phyloP scores from a whole-genome alignment of 2,113 vertebrate genomes.

The Shinisaurus crocodilurus region DNA sequence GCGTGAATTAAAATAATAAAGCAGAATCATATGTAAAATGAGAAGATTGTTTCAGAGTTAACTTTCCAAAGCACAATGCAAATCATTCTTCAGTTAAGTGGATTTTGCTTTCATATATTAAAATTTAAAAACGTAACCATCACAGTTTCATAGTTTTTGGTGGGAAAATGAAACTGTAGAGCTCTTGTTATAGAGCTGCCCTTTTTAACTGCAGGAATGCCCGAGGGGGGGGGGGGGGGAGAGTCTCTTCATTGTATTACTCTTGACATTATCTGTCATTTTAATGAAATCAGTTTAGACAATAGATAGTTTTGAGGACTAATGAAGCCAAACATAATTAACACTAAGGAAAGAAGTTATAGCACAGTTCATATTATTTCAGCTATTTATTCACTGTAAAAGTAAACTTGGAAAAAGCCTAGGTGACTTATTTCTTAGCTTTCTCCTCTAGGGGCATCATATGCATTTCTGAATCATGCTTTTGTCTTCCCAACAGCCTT shows the following conservation, averaged over 20 bases:
- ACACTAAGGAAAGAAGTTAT: conserved; percentile 61
- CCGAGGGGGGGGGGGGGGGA: conserved; percentile 44
- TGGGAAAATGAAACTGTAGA: conserved; percentile 55
- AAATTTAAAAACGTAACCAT: conserved; percentile 11
- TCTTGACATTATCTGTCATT: conserved; percentile 61
- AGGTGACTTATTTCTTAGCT: conserved; percentile 57
- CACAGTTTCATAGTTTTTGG: conserved; percentile 51
- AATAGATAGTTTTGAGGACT: conserved; percentile 69
- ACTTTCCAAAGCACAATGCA: conserved; percentile 61
- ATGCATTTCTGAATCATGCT: conserved; percentile 67
- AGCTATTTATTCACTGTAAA: conserved; percentile 62
- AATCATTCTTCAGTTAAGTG: conserved; percentile 50
- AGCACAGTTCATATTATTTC: conserved; percentile 57
- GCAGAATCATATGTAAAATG: conserved; percentile 45
- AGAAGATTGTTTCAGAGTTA: conserved; percentile 51
- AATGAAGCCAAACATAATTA: conserved; percentile 70
- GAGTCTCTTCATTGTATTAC: conserved; percentile 42
- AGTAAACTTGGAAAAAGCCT: conserved; percentile 67
- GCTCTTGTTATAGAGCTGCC: conserved; percentile 35
- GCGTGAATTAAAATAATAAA: conserved; percentile 20
- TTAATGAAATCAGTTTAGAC: conserved; percentile 69
- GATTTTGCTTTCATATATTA: conserved; percentile 35
- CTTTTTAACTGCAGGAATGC: conserved; percentile 54
- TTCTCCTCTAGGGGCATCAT: conserved; percentile 73
- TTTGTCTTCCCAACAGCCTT: conserved; percentile 71